Percentiles rank a stretch among this genome's conserved stretches.
These are phyloP conservation scores for Oconnorella tubifera DNA, from an alignment of 2,888 invertebrate genomes.

Conservation along the genomic window DNA sequence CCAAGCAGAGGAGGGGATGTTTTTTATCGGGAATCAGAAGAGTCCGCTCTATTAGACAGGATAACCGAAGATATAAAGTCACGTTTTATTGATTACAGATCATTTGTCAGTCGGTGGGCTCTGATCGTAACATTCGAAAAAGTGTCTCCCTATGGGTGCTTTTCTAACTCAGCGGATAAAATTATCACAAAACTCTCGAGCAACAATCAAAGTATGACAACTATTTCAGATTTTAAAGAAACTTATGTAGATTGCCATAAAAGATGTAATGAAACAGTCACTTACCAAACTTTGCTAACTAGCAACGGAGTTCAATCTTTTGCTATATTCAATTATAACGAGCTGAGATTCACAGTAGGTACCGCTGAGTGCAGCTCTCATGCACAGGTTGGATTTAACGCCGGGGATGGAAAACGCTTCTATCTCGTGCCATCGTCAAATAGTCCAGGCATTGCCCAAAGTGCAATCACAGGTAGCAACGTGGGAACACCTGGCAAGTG, in stretches of 20 bases:
- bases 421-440: constrained; percentile 4
- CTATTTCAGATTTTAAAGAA: background rate
- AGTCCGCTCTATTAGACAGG: constrained; percentile 1
- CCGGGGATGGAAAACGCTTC: constrained; percentile 16
- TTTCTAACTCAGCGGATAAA: background rate
- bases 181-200: too few species aligned
- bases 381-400: constrained; percentile 22
- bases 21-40: constrained; percentile 15
- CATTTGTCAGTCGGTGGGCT: constrained; percentile 15
- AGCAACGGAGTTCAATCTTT: constrained; percentile 20
- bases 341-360: background rate
- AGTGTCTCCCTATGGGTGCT: constrained; percentile 14
- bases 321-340: constrained; percentile 15
- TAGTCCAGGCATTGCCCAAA: background rate
- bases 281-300: constrained; percentile 21
- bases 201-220: too few species aligned
- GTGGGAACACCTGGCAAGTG: constrained; percentile 15
- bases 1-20: constrained; percentile 20
- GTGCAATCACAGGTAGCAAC: constrained; percentile 13
- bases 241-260: background rate
- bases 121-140: constrained; percentile 14
- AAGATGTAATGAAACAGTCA: constrained; percentile 7
- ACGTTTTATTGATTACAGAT: constrained; percentile 9
- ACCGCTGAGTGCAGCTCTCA: background rate
- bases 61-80: constrained; percentile 5